Conservation (phyloP, 2,888 invertebrate genomes). For the Poecilobothrus nobilitatus region DNA sequence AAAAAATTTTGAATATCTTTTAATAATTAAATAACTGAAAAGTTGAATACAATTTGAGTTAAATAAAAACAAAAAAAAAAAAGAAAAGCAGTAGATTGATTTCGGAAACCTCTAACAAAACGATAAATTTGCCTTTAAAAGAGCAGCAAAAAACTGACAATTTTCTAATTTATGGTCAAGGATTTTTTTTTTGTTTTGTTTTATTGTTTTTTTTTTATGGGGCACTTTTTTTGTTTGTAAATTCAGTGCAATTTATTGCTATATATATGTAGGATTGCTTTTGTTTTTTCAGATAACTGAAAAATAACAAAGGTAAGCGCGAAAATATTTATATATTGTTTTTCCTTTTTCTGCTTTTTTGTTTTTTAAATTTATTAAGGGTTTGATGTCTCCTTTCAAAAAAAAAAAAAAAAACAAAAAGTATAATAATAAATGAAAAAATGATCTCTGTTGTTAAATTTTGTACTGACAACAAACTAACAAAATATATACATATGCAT, state of each 20-base stretch:
- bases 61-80: no score
- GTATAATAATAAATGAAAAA: no score
- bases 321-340: not conserved
- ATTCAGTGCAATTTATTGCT: not conserved
- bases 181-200: not conserved
- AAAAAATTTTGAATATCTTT: not conserved
- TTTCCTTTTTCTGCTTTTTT: not conserved
- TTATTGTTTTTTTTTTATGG: not conserved
- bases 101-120: constrained; percentile 1
- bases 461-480: not conserved
- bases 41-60: not conserved
- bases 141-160: not conserved
- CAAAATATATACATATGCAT: not conserved
- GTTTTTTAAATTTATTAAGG: not conserved
- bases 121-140: not conserved
- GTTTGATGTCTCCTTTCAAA: constrained; percentile 4
- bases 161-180: constrained; percentile 4
- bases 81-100: not conserved
- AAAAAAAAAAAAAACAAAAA: not conserved
- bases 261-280: not conserved
- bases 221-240: not conserved
- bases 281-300: not conserved
- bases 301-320: not conserved
- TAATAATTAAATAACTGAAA: not conserved
- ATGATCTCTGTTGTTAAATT: not conserved